These are phyloP conservation scores for Diaprepes abbreviatus DNA, from an alignment of 2,888 invertebrate genomes.

Conservation along the genomic window DNA sequence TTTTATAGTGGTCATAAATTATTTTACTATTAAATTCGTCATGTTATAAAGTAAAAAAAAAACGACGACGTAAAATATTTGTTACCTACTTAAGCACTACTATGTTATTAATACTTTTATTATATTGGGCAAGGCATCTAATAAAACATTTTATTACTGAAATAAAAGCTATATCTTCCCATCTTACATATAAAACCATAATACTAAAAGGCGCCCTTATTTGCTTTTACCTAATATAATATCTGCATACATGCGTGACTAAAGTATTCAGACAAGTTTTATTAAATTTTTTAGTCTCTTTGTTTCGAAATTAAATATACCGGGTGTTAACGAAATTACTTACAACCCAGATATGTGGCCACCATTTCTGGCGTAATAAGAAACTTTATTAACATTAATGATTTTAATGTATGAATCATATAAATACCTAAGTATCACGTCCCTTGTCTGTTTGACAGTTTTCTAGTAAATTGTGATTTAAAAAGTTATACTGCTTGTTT, in stretches of 20 bases:
- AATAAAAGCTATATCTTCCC: conserved; percentile 25
- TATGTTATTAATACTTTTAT: conserved; percentile 21
- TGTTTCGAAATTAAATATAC: not conserved
- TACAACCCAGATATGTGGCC: too few relatives aligned
- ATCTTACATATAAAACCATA: conserved; percentile 22
- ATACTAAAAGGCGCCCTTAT: conserved; percentile 18
- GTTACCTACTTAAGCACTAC: conserved; percentile 5
- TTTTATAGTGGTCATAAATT: not conserved
- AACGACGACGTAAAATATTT: conserved; percentile 3
- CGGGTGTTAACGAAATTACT: too few relatives aligned
- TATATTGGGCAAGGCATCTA: conserved; percentile 28
- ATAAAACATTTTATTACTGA: conserved; percentile 34
- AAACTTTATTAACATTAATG: too few relatives aligned
- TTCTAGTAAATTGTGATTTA: too few relatives aligned
- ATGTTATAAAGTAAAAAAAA: conserved; percentile 10
- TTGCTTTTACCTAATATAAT: conserved; percentile 7
- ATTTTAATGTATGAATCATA: too few relatives aligned
- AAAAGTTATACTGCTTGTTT: too few relatives aligned
- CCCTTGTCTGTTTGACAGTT: too few relatives aligned
- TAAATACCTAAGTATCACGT: too few relatives aligned
- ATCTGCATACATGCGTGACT: conserved; percentile 21
- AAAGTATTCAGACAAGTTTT: not conserved
- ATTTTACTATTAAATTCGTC: not conserved
- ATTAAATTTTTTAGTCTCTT: conserved; percentile 4
- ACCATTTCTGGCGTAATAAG: too few relatives aligned